Percentiles rank a stretch among this genome's conserved stretches.
phyloP scores from a whole-genome alignment of 2,888 invertebrate genomes.

The Lordiphosa fenestrarum region DNA sequence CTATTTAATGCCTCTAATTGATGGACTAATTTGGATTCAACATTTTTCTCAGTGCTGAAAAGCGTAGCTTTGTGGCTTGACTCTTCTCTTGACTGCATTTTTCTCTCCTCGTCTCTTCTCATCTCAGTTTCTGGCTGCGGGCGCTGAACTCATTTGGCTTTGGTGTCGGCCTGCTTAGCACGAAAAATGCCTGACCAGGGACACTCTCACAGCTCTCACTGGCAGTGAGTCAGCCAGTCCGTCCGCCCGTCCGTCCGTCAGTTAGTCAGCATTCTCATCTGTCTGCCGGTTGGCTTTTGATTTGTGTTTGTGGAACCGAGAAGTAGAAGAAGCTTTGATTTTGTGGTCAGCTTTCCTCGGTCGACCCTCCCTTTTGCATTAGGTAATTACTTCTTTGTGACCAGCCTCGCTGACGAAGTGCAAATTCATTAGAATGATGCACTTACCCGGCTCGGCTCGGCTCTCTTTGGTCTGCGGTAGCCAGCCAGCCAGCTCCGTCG shows the following conservation, averaged over 20 bases:
- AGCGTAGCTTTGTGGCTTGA: background rate
- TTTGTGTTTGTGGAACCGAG: constrained; percentile 49
- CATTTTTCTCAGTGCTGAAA: background rate
- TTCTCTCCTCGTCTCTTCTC: constrained; percentile 8
- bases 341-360: constrained; percentile 41
- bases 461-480: background rate
- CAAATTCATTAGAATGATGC: constrained; percentile 69
- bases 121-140: constrained; percentile 30
- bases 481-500: background rate
- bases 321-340: constrained; percentile 57
- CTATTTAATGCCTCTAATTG: too few relatives aligned
- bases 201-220: constrained; percentile 3
- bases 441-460: constrained; percentile 13
- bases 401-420: constrained; percentile 44
- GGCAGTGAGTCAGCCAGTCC: constrained; percentile 14
- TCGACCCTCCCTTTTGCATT: constrained; percentile 43
- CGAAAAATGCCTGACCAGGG: constrained; percentile 44
- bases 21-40: too few relatives aligned
- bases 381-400: constrained; percentile 72
- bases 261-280: constrained; percentile 19
- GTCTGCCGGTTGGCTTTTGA: constrained; percentile 51
- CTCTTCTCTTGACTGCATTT: background rate
- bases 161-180: constrained; percentile 55
- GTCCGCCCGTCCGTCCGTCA: constrained; percentile 20
- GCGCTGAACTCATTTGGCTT: constrained; percentile 69